Evolutionary conservation across 2,113 vertebrate genomes (phyloP).

Genomic region (Pitta sordida): DNA sequence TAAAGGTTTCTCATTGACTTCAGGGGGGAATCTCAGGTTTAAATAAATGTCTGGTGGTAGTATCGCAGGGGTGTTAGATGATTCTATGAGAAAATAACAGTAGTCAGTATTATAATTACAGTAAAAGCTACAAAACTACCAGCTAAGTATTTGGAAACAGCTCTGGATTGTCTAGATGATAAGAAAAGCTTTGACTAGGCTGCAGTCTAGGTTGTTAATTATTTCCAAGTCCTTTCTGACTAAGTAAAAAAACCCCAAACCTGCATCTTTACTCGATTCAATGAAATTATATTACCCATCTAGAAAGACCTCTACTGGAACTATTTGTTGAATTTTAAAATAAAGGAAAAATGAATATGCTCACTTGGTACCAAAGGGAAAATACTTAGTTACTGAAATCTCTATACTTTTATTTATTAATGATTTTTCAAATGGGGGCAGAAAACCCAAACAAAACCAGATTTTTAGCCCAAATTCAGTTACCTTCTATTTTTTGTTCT

Average conservation of each 20-base stretch:
- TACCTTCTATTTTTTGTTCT: background rate
- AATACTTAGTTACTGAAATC: background rate
- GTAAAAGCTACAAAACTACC: background rate
- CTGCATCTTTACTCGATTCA: background rate
- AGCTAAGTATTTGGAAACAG: background rate
- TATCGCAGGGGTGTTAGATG: background rate
- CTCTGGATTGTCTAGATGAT: background rate
- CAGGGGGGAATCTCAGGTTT: slow-evolving; percentile 41
- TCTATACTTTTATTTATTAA: background rate
- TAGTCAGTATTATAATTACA: background rate
- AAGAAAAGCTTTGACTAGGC: background rate
- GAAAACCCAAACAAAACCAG: background rate
- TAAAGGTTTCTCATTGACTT: slow-evolving; percentile 19
- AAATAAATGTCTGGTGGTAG: slow-evolving; percentile 50
- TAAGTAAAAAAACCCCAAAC: background rate
- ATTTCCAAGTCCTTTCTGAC: background rate
- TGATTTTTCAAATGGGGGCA: background rate
- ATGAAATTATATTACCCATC: background rate
- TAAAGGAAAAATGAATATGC: background rate
- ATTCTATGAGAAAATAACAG: slow-evolving; percentile 41
- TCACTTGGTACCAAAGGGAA: background rate
- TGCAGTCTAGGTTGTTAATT: background rate
- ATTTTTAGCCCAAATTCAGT: background rate
- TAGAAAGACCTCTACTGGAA: background rate
- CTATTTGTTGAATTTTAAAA: background rate